Base-by-base conservation (phyloP, 2,888 invertebrate genomes). In the Celastrina argiolus region DNA sequence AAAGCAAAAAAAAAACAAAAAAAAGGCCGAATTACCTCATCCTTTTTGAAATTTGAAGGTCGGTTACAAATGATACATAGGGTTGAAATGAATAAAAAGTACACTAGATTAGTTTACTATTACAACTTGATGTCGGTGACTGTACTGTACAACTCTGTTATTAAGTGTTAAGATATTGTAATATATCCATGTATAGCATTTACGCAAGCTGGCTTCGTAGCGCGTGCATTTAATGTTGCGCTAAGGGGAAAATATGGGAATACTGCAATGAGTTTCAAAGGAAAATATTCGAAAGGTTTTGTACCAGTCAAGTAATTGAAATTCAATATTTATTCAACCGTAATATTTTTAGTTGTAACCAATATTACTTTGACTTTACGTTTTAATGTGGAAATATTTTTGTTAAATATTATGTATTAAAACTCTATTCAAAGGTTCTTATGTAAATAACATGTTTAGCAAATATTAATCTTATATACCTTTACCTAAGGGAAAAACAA, bases 191-290 rank as follows among this genome's bases (percentile, higher is more conserved):
- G 39, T 39, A 36, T 31, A 61, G 31, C 59, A 39, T 61, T 61
- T 14, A 10, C 61, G 22, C 36, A 61, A 36, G 34, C 61, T 34
- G 34, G 12, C 14, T 61, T 36, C 34, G 61, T 7, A 39, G 18
- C 61, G 61, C 61, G 61, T 61, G 61, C 61, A 61, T 61, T 61
- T 61, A 61, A 61, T 61, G 61, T 14, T 18, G 18, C 26, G 39
- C 39, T 7, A 61, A 61, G 22, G 39, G 61, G 61, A 39, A 39
- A 61, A 61, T 61, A 39, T 61, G 14, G 22, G 61, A 22, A 56
- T 22, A 18, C 22, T 39, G 61, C 61, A 22, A 61, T 39, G 61
- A 61, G 61, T 31, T 61, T 61, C 26, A 36, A 61, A 39, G 36
- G 16, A 36, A 61, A 61, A 61, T 61, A 61, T 39, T 31, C 16